These are phyloP conservation scores for Sarcophaga bullata DNA, from an alignment of 1,140 invertebrate species.

Conservation along the genomic window DNA sequence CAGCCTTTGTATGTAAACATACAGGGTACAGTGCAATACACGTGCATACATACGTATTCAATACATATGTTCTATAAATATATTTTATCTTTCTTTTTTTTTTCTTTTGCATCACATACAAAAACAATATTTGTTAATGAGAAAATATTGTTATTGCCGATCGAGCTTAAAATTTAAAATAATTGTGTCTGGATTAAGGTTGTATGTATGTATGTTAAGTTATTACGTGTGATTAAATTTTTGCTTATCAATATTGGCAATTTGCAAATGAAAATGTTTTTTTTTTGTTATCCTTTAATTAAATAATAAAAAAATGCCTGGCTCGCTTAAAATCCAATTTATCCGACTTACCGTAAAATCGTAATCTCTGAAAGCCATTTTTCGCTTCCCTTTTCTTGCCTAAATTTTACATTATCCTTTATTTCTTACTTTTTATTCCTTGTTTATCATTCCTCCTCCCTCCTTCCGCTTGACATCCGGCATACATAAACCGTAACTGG, in stretches of 20 bases:
- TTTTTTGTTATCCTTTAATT: neutral
- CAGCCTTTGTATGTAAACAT: too few species aligned
- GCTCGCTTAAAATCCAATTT: neutral
- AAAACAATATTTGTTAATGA: too few species aligned
- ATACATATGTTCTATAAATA: neutral
- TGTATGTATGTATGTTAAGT: too few species aligned
- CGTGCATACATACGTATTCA: too few species aligned
- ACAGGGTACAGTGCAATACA: too few species aligned
- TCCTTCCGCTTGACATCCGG: neutral
- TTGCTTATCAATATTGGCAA: neutral
- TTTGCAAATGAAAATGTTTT: neutral
- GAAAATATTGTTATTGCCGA: too few species aligned
- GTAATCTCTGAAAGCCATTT: neutral
- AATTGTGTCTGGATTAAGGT: conserved; percentile 3
- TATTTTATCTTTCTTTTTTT: neutral
- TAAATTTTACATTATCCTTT: neutral
- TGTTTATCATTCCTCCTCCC: too few species aligned
- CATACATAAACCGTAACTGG: conserved; percentile 3
- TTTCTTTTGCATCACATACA: too few species aligned
- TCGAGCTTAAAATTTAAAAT: conserved; percentile 16
- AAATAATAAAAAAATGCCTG: neutral
- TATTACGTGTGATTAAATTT: neutral
- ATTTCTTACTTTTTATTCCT: too few species aligned
- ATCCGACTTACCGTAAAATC: neutral
- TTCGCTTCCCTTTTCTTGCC: too few species aligned